These are phyloP conservation scores for Lagenorhynchus albirostris DNA, from an alignment of 2,113 vertebrate species.

Conservation along the genomic window DNA sequence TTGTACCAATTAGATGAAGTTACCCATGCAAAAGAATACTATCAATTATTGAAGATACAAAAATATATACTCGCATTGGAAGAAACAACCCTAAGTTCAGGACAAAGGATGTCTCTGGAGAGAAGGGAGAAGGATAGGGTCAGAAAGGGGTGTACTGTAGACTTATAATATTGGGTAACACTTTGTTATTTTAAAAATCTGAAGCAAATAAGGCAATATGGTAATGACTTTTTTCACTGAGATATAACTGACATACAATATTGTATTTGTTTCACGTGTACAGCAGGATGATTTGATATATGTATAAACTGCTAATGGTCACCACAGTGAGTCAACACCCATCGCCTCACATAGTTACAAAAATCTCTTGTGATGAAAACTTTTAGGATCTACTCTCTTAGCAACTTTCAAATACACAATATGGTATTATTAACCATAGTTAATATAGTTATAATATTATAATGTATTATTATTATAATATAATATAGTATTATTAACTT, in stretches of 20 bases:
- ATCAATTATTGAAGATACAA: neutral
- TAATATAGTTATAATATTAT: neutral
- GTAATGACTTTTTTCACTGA: neutral
- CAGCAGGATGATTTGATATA: neutral
- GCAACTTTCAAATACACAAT: neutral
- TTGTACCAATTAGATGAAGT: neutral
- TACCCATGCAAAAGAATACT: neutral
- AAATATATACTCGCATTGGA: neutral
- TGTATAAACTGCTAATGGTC: neutral
- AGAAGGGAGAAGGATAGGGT: neutral
- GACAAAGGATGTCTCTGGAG: neutral
- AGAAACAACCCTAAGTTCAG: neutral
- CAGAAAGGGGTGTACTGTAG: fast-evolving
- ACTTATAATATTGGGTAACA: neutral
- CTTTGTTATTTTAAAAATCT: neutral
- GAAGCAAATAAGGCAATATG: neutral
- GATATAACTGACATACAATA: neutral
- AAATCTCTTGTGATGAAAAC: neutral
- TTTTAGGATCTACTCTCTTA: neutral
- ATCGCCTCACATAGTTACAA: neutral
- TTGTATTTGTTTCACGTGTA: neutral
- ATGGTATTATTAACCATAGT: neutral
- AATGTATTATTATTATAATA: neutral
- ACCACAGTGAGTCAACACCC: neutral
- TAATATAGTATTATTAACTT: neutral